These are phyloP conservation scores for Mimachlamys varia DNA, from an alignment of 2,888 invertebrate genomes.

Conservation along the genomic window DNA sequence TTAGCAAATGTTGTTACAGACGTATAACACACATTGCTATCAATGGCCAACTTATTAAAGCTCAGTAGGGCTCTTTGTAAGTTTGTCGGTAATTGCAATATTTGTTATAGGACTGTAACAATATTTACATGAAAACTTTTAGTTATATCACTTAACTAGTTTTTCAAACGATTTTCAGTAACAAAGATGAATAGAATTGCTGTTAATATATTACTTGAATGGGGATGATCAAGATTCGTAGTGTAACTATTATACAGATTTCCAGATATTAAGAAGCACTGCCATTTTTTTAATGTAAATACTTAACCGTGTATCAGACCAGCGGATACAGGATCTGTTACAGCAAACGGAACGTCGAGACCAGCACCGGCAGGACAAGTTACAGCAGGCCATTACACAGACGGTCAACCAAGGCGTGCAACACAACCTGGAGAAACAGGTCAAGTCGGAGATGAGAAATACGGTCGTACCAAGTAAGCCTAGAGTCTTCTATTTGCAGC, in stretches of 20 bases:
- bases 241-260: not conserved
- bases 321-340: slow-evolving; percentile 72
- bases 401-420: slow-evolving; percentile 83
- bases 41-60: too few species aligned
- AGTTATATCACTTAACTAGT: too few species aligned
- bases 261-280: not conserved
- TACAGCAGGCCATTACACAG: slow-evolving; percentile 84
- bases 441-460: slow-evolving; percentile 85
- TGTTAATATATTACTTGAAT: too few species aligned
- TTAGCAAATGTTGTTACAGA: too few species aligned
- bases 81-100: too few species aligned
- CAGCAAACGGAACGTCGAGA: slow-evolving; percentile 70
- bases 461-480: slow-evolving; percentile 81
- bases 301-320: slow-evolving; percentile 66
- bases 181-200: too few species aligned
- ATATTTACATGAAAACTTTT: too few species aligned
- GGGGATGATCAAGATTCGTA: too few species aligned
- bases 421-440: slow-evolving; percentile 84
- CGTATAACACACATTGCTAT: too few species aligned
- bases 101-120: too few species aligned
- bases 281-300: slow-evolving; percentile 13
- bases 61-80: too few species aligned
- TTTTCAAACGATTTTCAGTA: too few species aligned
- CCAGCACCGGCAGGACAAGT: slow-evolving; percentile 73
- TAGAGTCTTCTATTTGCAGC: not conserved